Evolutionary conservation across 2,113 vertebrate genomes (phyloP), one percentile per base, ranked within the genome.

Genomic region (Menidia beryllina): DNA sequence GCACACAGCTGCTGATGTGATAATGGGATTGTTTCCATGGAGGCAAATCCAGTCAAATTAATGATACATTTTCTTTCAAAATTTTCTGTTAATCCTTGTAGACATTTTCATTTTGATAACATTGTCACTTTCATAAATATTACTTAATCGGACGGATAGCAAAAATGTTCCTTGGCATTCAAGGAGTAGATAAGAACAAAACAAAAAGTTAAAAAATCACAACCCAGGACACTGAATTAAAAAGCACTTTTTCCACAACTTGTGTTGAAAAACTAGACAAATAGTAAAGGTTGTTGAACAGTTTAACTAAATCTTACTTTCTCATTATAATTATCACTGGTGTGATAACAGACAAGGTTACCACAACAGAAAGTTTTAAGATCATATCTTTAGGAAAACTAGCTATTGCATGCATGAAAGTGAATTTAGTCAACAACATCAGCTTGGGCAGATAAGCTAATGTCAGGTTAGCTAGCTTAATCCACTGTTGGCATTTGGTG

Each of bases 11-110:
- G 74, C 79, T 48, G 41, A 48, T 79, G 71, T 64, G 64, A 51
- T 78, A 88, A 82, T 79, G 69, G 75, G 83, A 87, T 86, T 83
- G 72, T 79, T 71, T 63, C 83, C 47, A 78, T 76, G 53, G 69
- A 56, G 61, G 51, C 64, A 73, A 82, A 82, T 77, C 77, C 75
- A 66, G 45, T 70, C 76, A 53, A 73, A 81, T 77, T 66, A 72
- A 41, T 71, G 49, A 51, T 24, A 14, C n/a, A n/a, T n/a, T 79
- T 87, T 75, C 4, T 4, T 27, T 24, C 17, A 58, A n/a, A n/a
- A n/a, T 75, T 76, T 30, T 10, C 53, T 66, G 45, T 75, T 66
- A 39, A 11, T 34, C 45, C 51, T 65, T 9, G 4, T 2, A 8
- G n/a, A 7, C 9, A 12, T 15, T 38, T 38, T 36, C 27, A 4